phyloP scores from a whole-genome alignment of 2,888 invertebrate species.

The Pyrgus malvae region DNA sequence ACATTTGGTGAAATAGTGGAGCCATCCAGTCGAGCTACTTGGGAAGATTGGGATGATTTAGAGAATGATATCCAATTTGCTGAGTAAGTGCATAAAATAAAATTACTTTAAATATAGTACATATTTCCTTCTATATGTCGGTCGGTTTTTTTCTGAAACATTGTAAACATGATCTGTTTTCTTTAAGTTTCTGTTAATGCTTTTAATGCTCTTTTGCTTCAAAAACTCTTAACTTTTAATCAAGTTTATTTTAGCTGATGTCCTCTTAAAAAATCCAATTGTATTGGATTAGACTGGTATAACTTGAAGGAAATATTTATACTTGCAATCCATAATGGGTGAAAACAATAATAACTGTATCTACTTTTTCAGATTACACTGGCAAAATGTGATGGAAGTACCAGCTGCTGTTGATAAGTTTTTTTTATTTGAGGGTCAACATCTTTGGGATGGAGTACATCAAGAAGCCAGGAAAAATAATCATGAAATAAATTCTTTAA shows the following conservation, averaged over 20 bases:
- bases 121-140: no score
- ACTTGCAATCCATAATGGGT: no score
- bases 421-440: constrained; percentile 66
- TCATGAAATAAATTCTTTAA: constrained; percentile 51
- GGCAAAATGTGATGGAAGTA: constrained; percentile 43
- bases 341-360: not conserved
- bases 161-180: no score
- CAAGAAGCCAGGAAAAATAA: constrained; percentile 25
- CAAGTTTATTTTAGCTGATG: no score
- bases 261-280: no score
- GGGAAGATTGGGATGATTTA: constrained; percentile 74
- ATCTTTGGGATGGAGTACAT: constrained; percentile 54
- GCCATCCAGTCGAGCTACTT: constrained; percentile 61
- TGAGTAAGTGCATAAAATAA: not conserved
- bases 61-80: not conserved
- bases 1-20: constrained; percentile 70
- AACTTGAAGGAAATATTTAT: no score
- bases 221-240: no score
- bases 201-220: no score
- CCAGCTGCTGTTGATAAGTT: constrained; percentile 53
- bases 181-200: no score
- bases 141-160: no score
- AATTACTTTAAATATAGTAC: no score
- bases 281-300: no score
- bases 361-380: constrained; percentile 54